Percentiles rank a stretch among this genome's conserved stretches.
Conservation (phyloP, 2,797 vertebrate species). For the Leptatherina wallacei region DNA sequence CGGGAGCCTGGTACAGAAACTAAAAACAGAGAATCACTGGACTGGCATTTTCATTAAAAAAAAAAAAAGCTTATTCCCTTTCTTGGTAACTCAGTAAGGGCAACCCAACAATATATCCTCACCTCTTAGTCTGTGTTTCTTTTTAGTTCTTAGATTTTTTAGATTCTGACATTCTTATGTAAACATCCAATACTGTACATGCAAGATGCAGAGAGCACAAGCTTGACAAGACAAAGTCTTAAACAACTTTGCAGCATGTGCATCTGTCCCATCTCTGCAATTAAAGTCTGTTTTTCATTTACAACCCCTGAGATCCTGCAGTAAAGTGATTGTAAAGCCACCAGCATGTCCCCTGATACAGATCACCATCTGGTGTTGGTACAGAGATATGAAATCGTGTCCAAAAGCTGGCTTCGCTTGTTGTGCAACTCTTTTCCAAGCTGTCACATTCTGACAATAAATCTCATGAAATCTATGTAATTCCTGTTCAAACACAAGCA, state of each 20-base stretch:
- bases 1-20: not conserved
- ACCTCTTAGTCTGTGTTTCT: no score
- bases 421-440: conserved; percentile 23
- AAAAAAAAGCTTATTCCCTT: not conserved
- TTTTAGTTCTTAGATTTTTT: no score
- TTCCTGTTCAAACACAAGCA: not conserved
- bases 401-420: conserved; percentile 9
- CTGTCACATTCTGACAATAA: conserved; percentile 33
- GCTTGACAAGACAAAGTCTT: not conserved
- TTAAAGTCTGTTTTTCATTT: conserved; percentile 19
- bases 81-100: not conserved
- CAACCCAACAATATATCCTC: no score
- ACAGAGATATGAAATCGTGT: conserved; percentile 14
- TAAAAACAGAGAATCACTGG: not conserved
- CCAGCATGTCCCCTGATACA: conserved; percentile 15
- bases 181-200: no score
- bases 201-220: not conserved
- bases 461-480: conserved; percentile 12
- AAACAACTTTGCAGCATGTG: conserved; percentile 3
- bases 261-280: conserved; percentile 23
- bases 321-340: conserved; percentile 17
- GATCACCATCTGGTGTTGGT: conserved; percentile 51
- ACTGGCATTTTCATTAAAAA: not conserved
- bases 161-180: no score
- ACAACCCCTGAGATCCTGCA: not conserved